Evolutionary conservation across 2,797 vertebrate species (phyloP).

Genomic region (Pseudocheirus occidentalis): DNA sequence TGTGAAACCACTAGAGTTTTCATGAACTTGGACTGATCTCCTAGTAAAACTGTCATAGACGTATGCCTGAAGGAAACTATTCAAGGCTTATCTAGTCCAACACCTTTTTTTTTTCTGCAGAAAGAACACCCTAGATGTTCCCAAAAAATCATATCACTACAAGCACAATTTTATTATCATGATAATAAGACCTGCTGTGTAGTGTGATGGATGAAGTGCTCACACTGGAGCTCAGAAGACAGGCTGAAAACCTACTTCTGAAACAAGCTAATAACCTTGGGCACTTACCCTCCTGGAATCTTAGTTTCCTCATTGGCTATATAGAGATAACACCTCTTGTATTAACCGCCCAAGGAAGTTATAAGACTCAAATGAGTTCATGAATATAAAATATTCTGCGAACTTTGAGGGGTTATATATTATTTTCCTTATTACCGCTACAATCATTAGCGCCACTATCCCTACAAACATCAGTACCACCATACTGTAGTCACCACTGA

Average conservation of each 20-base stretch:
- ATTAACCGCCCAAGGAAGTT: background rate
- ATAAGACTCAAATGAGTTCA: background rate
- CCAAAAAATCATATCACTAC: background rate
- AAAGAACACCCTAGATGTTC: background rate
- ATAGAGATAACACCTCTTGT: background rate
- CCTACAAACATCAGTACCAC: too few relatives aligned
- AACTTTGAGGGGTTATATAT: background rate
- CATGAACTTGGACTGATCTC: background rate
- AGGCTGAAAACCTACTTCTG: background rate
- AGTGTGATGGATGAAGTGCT: background rate
- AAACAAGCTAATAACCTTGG: background rate
- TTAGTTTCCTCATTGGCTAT: background rate
- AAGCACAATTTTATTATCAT: background rate
- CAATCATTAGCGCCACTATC: background rate
- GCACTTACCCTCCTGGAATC: background rate
- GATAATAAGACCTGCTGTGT: background rate
- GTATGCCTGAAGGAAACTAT: background rate
- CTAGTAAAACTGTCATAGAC: background rate
- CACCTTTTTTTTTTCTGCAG: background rate
- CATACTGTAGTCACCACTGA: too few relatives aligned
- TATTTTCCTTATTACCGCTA: background rate
- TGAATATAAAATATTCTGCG: background rate
- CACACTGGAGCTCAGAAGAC: background rate
- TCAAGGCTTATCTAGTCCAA: background rate
- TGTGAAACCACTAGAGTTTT: background rate